Conservation (phyloP, 2,113 vertebrate species). For the human region DNA sequence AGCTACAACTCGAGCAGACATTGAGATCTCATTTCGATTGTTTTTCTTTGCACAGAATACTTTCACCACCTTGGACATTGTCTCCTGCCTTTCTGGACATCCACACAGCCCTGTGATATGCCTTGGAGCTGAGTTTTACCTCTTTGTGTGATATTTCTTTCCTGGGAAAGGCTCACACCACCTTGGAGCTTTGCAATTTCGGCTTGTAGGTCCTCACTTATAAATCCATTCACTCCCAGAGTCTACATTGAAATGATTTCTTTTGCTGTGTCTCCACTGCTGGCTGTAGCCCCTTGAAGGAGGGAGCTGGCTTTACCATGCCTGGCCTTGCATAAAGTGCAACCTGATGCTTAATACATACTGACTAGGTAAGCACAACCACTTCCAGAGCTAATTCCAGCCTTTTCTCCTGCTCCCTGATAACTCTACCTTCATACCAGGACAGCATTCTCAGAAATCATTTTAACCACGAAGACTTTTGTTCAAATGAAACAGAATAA, state of each 20-base stretch:
- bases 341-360: not conserved
- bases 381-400: not conserved
- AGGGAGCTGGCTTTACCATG: not conserved
- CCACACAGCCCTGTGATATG: too few relatives aligned
- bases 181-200: not conserved
- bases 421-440: not conserved
- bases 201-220: not conserved
- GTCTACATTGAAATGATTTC: not conserved
- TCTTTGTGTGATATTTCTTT: not conserved
- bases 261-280: not conserved
- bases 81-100: not conserved
- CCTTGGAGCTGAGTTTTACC: not conserved
- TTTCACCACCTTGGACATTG: not conserved
- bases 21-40: not conserved
- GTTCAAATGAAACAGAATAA: not conserved
- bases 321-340: accelerated
- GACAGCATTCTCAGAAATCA: not conserved
- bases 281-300: not conserved
- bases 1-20: not conserved
- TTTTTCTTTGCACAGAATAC: not conserved
- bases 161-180: not conserved
- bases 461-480: not conserved
- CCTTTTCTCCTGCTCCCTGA: not conserved
- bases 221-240: not conserved
- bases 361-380: not conserved